Percentiles rank a stretch among this genome's conserved stretches.
phyloP scores from a whole-genome alignment of 1,140 invertebrate genomes.

The Grapholita molesta region DNA sequence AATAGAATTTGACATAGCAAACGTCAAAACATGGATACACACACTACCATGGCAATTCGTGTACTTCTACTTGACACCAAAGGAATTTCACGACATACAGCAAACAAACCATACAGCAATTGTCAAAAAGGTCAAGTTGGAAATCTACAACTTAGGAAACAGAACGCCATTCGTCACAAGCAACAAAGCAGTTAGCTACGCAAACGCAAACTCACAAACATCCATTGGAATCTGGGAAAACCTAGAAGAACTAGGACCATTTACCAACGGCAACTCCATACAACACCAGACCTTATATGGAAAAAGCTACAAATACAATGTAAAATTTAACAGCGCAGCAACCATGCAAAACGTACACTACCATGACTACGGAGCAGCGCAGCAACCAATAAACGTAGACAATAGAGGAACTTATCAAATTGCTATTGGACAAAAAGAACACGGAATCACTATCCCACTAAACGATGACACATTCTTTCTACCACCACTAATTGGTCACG shows the following conservation, averaged over 20 bases:
- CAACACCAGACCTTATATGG: slow-evolving; percentile 22
- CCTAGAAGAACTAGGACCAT: slow-evolving; percentile 23
- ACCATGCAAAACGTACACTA: neutral
- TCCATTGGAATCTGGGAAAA: slow-evolving; percentile 38
- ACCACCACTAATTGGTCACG: neutral
- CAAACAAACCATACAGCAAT: neutral
- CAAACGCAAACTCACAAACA: slow-evolving; percentile 38
- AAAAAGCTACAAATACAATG: slow-evolving; percentile 4
- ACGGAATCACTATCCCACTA: neutral
- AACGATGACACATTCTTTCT: neutral
- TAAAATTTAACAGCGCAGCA: neutral
- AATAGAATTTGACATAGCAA: neutral
- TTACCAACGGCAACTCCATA: slow-evolving; percentile 22
- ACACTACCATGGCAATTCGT: slow-evolving; percentile 25
- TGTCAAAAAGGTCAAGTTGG: slow-evolving; percentile 15
- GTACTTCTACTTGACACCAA: slow-evolving; percentile 25
- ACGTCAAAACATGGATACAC: slow-evolving; percentile 22
- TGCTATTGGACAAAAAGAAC: neutral
- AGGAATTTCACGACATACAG: slow-evolving; percentile 25
- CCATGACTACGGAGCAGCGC: neutral
- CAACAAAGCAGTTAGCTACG: slow-evolving; percentile 28
- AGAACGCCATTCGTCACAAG: slow-evolving; percentile 35
- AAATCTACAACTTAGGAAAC: slow-evolving; percentile 33
- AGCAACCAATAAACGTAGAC: too few species aligned
- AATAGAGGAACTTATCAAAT: too few species aligned